A percentile compares a stretch with the other conserved stretches of the same genome.
Conservation (phyloP, 2,113 vertebrate species). For the Syngnathus scovelli region DNA sequence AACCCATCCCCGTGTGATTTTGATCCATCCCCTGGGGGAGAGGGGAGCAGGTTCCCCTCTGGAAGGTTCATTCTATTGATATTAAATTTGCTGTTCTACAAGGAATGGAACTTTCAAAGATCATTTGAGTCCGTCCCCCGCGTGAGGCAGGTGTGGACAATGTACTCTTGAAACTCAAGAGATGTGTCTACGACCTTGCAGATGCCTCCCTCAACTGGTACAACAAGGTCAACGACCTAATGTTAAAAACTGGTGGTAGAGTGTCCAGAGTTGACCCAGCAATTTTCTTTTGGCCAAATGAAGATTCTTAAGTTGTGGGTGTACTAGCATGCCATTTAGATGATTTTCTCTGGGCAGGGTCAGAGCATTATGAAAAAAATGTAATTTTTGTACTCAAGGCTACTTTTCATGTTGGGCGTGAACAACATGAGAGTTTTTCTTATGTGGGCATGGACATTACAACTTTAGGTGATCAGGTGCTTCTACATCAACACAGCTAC, state of each 20-base stretch:
- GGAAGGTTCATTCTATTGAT: conserved; percentile 11
- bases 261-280: conserved; percentile 12
- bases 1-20: too few species aligned
- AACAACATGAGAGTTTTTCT: too few species aligned
- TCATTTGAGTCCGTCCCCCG: conserved; percentile 15
- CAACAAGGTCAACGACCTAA: conserved; percentile 20
- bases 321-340: conserved; percentile 29
- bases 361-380: not conserved
- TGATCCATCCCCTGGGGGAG: too few species aligned
- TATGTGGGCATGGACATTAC: too few species aligned
- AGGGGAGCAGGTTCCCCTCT: not conserved
- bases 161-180: conserved; percentile 28
- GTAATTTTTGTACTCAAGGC: too few species aligned
- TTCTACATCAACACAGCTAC: too few species aligned
- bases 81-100: conserved; percentile 20
- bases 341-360: conserved; percentile 26
- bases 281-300: not conserved
- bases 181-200: conserved; percentile 26
- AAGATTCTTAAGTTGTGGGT: conserved; percentile 9
- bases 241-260: conserved; percentile 4
- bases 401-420: too few species aligned
- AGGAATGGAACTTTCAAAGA: conserved; percentile 15
- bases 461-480: too few species aligned
- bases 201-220: conserved; percentile 33
- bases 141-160: conserved; percentile 8